Evolutionary conservation across 1,140 invertebrate genomes (phyloP), one percentile per base, ranked within the genome.

Genomic region (Aphidius gifuensis): DNA sequence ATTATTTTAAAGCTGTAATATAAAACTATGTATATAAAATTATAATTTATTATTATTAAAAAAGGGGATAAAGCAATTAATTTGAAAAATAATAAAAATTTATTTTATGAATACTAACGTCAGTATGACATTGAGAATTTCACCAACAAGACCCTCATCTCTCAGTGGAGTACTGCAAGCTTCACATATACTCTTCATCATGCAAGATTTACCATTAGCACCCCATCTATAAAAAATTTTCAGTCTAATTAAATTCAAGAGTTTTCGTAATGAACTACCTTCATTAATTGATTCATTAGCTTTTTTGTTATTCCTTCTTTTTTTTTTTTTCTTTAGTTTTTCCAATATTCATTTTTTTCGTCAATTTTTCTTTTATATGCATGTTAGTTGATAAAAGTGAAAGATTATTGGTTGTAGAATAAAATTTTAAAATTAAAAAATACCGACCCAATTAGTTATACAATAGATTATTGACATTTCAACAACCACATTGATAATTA

Each of bases 131-230:
- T 84, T 78, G 46, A 84, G 64, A 58, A 84, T 72, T 67, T 84
- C 79, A 44, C 81, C 83, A 2, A 83, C 60, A 44, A 84, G 72
- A 57, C 82, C 81, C 53, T 82, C 75, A 62, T 83, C 78, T 58
- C 69, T 68, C 61, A 83, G 64, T 48, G 82, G 71, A 57, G 71
- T 66, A 53, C 70, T 72, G 6, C 80, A 80, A 48, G 76, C 74
- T 62, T 84, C 80, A 66, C 82, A 83, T 63, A 83, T 80, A 61
- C 74, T 76, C 66, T 75, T 77, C 65, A 78, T 75, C 64, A 83
- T 64, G 67, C 82, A 83, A 45, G 76, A 74, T 45, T 58, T 71
- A 11, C 80, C 80, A 59, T 73, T 63, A 23, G 70, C 70, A 16
- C 71, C 69, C 32, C 71, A 68, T 62, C 77, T 80, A 54, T 60